These are phyloP conservation scores for Fundulus diaphanus DNA, from an alignment of 2,797 vertebrate species.

Conservation along the genomic window DNA sequence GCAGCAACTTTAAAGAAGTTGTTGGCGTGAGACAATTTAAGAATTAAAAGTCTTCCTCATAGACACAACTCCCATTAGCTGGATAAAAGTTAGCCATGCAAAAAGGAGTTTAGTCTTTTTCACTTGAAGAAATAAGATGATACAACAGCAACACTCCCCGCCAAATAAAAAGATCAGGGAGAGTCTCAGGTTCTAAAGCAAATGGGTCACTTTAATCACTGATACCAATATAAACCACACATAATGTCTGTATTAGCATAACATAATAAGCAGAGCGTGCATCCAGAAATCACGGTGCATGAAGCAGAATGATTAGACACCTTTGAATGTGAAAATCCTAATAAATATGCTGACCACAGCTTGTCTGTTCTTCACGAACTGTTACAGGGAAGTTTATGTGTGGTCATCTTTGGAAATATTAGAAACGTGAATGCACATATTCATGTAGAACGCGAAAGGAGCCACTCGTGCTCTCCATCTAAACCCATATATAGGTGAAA, in stretches of 20 bases:
- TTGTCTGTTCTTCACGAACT: constrained; percentile 19
- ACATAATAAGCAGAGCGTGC: constrained; percentile 68
- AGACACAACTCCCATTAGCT: constrained; percentile 99
- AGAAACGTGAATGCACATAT: constrained; percentile 7
- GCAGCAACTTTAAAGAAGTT: constrained; percentile 99
- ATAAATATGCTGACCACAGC: constrained; percentile 59
- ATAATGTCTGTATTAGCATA: constrained; percentile 77
- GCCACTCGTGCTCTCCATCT: constrained; percentile 14
- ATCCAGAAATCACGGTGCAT: constrained; percentile 64
- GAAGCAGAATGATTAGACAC: constrained; percentile 68
- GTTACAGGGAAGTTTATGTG: constrained; percentile 24
- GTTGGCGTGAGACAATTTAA: constrained; percentile 99
- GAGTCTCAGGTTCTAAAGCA: constrained; percentile 57
- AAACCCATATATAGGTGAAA: constrained; percentile 8
- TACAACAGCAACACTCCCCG: constrained; percentile 82
- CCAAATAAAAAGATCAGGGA: constrained; percentile 77
- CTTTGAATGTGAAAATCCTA: constrained; percentile 58
- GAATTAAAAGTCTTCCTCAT: constrained; percentile 99
- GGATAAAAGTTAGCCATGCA: constrained; percentile 89
- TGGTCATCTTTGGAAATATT: constrained; percentile 7
- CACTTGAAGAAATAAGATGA: constrained; percentile 79
- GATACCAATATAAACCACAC: constrained; percentile 68
- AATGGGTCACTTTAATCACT: constrained; percentile 77
- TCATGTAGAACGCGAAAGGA: constrained; percentile 19
- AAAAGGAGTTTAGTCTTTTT: constrained; percentile 83